Evolutionary conservation across 2,113 vertebrate genomes (phyloP), one percentile per base, ranked within the genome.

Genomic region (Poecile atricapillus): DNA sequence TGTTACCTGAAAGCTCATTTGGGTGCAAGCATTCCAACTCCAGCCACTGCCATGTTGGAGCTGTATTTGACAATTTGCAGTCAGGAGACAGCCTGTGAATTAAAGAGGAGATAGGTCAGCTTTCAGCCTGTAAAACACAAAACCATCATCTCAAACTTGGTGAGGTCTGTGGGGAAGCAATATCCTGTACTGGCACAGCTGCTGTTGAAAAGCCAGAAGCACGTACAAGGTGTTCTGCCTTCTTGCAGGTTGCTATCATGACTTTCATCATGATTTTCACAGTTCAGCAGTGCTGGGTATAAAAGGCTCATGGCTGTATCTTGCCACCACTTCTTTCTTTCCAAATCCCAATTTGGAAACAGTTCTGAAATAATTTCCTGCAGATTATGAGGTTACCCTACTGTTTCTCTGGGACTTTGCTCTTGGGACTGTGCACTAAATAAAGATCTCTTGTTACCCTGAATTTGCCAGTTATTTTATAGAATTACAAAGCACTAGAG

Each of bases 41-140:
- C 49, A 50, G 22, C 7, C 5, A 1, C 62, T 71, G n/a, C 2
- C 0, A 9, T 30, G 2, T 1, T 69, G 47, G 21, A 80, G 49
- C 10, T 60, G 13, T 1, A 79, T 94, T 43, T 1, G 10, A 35
- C 46, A 56, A n/a, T 15, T 56, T 65, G 14, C 15, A 22, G 10
- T 33, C 62, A 62, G 37, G 65, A 89, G 9, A 39, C 3, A 71
- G 5, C 7, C 22, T 31, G 7, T 58, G 37, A 58, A 46, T 81
- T 74, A 23, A n/a, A 81, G 60, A 39, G 44, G 18, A 82, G 28
- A 28, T 30, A 6, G 27, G 33, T 89, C 69, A 75, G 33, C 6
- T 53, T 59, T 82, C 35, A 39, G 46, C 41, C 37, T 79, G 43
- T 53, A 37, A 89, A 87, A 68, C 33, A 64, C 22, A 68, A 83